A percentile compares a stretch with the other conserved stretches of the same genome.
Conservation (phyloP, 2,113 vertebrate species). For the Myotis yumanensis region DNA sequence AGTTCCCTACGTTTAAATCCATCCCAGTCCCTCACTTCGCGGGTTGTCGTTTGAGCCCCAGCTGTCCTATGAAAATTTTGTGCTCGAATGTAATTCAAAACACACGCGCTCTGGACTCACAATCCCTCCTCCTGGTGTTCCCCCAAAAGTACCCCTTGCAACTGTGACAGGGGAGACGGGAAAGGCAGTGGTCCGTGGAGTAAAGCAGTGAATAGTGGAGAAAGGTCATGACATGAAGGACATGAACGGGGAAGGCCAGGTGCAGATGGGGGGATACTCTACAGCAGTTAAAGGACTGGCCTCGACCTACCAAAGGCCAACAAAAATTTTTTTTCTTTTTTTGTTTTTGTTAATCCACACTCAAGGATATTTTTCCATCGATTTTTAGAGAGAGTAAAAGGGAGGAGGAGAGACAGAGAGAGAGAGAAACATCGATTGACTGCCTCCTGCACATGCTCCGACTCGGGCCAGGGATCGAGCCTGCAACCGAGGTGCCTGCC, state of each 20-base stretch:
- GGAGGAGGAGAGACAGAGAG: too few species aligned
- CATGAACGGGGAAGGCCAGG: rapidly evolving
- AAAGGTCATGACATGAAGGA: not conserved
- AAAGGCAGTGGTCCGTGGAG: not conserved
- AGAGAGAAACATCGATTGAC: too few species aligned
- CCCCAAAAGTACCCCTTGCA: not conserved
- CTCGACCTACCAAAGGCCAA: not conserved
- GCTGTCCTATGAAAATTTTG: not conserved
- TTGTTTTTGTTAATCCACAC: too few species aligned
- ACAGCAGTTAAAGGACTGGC: not conserved
- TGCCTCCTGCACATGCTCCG: too few species aligned
- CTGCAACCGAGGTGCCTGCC: too few species aligned
- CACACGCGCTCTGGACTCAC: not conserved
- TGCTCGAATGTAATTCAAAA: not conserved
- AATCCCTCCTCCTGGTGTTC: not conserved
- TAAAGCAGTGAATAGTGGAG: rapidly evolving
- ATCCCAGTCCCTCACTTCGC: not conserved
- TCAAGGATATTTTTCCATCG: too few species aligned
- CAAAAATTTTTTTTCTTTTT: too few species aligned
- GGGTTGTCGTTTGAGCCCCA: not conserved
- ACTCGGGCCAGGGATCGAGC: too few species aligned
- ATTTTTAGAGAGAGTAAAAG: too few species aligned
- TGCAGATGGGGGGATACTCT: not conserved
- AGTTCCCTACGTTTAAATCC: not conserved
- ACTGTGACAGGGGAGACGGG: rapidly evolving